A percentile compares a stretch with the other conserved stretches of the same genome.
phyloP scores from a whole-genome alignment of 2,113 vertebrate species.

The Lathamus discolor region DNA sequence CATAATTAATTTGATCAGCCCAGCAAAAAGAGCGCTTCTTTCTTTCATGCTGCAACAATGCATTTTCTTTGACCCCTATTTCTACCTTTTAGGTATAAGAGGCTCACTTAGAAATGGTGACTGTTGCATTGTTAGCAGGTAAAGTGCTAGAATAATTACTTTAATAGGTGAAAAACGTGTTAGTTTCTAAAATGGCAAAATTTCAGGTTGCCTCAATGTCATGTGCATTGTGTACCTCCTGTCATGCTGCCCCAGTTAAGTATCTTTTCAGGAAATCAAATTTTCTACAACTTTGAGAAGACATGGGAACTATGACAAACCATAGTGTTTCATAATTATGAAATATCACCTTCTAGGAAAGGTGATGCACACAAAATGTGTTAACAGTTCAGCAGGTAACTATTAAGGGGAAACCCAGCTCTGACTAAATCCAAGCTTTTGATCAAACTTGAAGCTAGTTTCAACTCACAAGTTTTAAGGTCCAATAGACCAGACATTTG shows the following conservation, averaged over 20 bases:
- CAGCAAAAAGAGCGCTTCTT: conserved; percentile 22
- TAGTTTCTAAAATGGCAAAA: neutral
- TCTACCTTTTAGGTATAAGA: neutral
- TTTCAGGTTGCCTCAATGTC: neutral
- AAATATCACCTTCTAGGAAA: neutral
- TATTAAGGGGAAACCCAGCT: neutral
- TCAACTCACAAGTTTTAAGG: neutral
- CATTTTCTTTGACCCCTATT: conserved; percentile 60
- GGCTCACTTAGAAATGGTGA: neutral
- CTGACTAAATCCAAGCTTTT: neutral
- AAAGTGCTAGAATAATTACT: neutral
- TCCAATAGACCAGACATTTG: neutral
- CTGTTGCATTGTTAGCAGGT: neutral
- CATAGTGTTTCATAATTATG: neutral
- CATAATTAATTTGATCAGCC: conserved; percentile 87
- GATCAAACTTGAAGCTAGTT: neutral
- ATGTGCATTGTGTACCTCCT: neutral
- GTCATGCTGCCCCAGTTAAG: neutral
- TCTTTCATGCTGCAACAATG: conserved; percentile 61
- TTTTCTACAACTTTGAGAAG: neutral
- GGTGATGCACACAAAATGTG: rapidly evolving
- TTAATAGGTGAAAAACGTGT: neutral
- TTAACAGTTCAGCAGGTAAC: neutral
- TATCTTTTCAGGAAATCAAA: neutral
- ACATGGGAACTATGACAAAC: neutral